Evolutionary conservation across 1,140 invertebrate species (phyloP).

Genomic region (Drosophila varians): DNA sequence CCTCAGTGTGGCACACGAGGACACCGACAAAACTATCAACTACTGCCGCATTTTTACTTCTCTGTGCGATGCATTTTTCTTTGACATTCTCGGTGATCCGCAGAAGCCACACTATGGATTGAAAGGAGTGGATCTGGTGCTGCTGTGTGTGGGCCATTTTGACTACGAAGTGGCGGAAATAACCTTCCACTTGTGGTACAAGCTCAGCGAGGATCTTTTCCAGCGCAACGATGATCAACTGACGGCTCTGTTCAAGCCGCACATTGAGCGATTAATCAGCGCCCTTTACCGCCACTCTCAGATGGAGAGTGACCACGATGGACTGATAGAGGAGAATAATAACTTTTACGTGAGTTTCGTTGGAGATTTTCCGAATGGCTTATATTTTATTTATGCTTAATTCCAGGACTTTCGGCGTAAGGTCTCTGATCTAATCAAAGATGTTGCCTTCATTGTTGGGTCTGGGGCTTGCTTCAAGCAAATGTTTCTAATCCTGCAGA

Average conservation of each 20-base stretch:
- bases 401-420: conserved; percentile 93
- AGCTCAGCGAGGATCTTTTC: conserved; percentile 96
- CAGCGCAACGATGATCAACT: conserved; percentile 92
- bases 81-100: conserved; percentile 88
- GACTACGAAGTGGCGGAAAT: conserved; percentile 99
- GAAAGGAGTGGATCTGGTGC: conserved; percentile 93
- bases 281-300: conserved; percentile 94
- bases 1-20: conserved; percentile 95
- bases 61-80: conserved; percentile 94
- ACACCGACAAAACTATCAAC: conserved; percentile 95
- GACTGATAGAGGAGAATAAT: conserved; percentile 94
- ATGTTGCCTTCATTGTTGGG: conserved; percentile 98
- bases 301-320: conserved; percentile 95
- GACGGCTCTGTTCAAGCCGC: conserved; percentile 92
- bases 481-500: conserved; percentile 91
- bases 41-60: conserved; percentile 98
- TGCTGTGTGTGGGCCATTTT: conserved; percentile 97
- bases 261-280: conserved; percentile 94
- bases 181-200: conserved; percentile 98
- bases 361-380: not conserved
- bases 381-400: not conserved
- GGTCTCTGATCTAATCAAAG: conserved; percentile 97
- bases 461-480: conserved; percentile 96
- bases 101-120: conserved; percentile 91
- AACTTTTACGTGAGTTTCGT: conserved; percentile 86